Evolutionary conservation across 2,797 vertebrate genomes (phyloP).

Genomic region (Cuculus canorus): DNA sequence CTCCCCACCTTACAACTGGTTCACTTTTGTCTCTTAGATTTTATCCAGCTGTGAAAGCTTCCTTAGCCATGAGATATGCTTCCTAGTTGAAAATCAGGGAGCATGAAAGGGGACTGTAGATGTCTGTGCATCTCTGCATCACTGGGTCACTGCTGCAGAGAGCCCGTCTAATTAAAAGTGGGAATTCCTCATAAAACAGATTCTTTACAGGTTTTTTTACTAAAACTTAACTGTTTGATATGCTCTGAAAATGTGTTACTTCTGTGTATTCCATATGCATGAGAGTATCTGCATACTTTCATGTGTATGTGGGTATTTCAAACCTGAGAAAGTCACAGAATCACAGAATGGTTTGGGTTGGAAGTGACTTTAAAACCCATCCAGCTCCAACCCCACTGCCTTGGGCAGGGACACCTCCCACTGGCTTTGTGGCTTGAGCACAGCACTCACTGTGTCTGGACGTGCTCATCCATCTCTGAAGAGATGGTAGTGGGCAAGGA

Average conservation of each 20-base stretch:
- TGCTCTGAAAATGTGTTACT: background rate
- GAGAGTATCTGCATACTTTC: rapidly evolving
- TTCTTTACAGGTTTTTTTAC: background rate
- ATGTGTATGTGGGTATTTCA: background rate
- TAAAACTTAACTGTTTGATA: background rate
- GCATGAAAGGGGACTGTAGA: background rate
- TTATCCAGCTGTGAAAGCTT: background rate
- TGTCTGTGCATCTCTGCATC: background rate
- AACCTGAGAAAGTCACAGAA: background rate
- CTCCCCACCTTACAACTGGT: background rate
- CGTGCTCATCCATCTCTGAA: background rate
- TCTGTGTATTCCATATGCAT: background rate
- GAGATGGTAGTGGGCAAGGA: background rate
- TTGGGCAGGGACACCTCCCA: too few relatives aligned
- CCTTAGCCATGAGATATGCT: background rate
- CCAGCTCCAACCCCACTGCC: too few relatives aligned
- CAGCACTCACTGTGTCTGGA: too few relatives aligned
- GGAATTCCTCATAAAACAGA: background rate
- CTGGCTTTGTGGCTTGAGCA: background rate
- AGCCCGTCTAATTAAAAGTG: background rate
- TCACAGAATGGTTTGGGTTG: too few relatives aligned
- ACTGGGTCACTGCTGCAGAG: background rate
- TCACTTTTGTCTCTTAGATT: background rate
- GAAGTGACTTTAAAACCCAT: too few relatives aligned
- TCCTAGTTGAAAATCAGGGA: background rate